phyloP scores from a whole-genome alignment of 2,888 invertebrate genomes.

The Adelognathus sp. region DNA sequence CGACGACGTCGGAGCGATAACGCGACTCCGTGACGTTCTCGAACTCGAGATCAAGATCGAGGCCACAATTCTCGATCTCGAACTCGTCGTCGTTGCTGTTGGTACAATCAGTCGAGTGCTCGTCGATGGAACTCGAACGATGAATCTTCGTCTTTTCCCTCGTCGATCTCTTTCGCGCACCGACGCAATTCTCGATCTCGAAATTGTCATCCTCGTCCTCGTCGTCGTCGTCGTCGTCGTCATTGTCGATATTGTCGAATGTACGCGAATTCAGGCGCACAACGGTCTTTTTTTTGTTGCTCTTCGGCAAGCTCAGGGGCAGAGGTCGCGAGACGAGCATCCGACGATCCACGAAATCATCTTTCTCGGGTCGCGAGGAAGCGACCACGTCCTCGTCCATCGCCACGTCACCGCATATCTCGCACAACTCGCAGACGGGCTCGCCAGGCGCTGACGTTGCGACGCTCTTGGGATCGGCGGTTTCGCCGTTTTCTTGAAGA shows the following conservation, averaged over 20 bases:
- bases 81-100: slow-evolving; percentile 63
- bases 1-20: slow-evolving; percentile 47
- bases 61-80: slow-evolving; percentile 76
- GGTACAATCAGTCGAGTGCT: slow-evolving; percentile 60
- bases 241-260: slow-evolving; percentile 59
- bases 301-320: slow-evolving; percentile 64
- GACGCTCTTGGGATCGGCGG: slow-evolving; percentile 48
- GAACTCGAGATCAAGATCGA: slow-evolving; percentile 61
- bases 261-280: slow-evolving; percentile 49
- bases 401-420: slow-evolving; percentile 75
- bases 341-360: slow-evolving; percentile 58
- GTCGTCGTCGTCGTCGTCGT: slow-evolving; percentile 56
- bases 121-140: slow-evolving; percentile 53
- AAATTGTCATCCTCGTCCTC: slow-evolving; percentile 42
- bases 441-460: slow-evolving; percentile 35
- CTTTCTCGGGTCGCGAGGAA: slow-evolving; percentile 59
- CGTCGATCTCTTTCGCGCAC: not conserved
- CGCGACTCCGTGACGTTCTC: slow-evolving; percentile 39
- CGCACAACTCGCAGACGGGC: slow-evolving; percentile 74
- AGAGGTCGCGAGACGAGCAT: slow-evolving; percentile 51
- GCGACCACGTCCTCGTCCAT: slow-evolving; percentile 62
- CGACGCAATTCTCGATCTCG: slow-evolving; percentile 33
- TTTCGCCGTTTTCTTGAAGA: slow-evolving; percentile 44
- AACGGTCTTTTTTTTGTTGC: slow-evolving; percentile 61
- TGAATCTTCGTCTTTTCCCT: not conserved